phyloP scores from a whole-genome alignment of 2,888 invertebrate genomes.

The Cordilura impudica region DNA sequence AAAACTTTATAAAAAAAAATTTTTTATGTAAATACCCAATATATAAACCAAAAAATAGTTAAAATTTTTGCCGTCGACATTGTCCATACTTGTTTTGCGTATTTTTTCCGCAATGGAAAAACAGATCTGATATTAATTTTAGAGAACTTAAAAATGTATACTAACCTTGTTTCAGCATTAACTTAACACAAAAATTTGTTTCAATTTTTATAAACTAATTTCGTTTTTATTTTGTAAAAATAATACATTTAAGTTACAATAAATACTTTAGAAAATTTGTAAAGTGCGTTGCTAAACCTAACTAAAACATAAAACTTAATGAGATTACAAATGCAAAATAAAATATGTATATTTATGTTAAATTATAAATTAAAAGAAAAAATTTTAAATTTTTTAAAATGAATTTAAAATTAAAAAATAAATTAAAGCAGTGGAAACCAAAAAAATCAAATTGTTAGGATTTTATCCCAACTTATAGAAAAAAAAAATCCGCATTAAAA shows the following conservation, averaged over 20 bases:
- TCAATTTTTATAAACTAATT: not conserved
- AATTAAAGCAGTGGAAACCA: constrained; percentile 43
- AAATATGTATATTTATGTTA: not conserved
- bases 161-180: no score
- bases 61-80: no score
- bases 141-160: no score
- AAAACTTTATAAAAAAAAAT: no score
- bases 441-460: constrained; percentile 23
- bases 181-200: no score
- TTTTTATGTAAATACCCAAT: no score
- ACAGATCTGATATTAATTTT: no score
- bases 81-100: no score
- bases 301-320: constrained; percentile 31
- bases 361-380: not conserved
- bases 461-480: constrained; percentile 31
- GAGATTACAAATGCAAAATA: constrained; percentile 28
- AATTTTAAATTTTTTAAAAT: constrained; percentile 6
- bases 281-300: constrained; percentile 37
- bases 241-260: constrained; percentile 59
- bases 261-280: constrained; percentile 44
- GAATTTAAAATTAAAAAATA: constrained; percentile 12
- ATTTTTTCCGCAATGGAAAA: no score
- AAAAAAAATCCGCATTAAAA: not conserved
- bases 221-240: constrained; percentile 39
- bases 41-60: no score